phyloP scores from a whole-genome alignment of 2,888 invertebrate species.

The Chrysolina americana region DNA sequence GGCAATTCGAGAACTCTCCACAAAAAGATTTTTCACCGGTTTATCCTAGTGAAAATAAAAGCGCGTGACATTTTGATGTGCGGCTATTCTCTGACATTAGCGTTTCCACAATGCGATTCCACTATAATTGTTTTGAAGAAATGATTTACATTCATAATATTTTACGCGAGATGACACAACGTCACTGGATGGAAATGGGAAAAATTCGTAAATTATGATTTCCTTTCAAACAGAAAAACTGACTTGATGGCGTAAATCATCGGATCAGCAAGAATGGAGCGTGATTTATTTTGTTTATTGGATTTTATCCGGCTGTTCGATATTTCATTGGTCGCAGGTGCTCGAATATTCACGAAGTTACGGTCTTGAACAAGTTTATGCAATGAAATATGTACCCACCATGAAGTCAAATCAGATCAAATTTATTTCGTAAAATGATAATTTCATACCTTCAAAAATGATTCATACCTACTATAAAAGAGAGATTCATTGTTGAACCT shows the following conservation, averaged over 20 bases:
- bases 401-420: too few relatives aligned
- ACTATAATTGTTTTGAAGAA: constrained; percentile 50
- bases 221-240: constrained; percentile 40
- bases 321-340: constrained; percentile 11
- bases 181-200: constrained; percentile 44
- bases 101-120: constrained; percentile 39
- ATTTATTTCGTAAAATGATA: too few relatives aligned
- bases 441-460: too few relatives aligned
- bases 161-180: constrained; percentile 44
- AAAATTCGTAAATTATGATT: constrained; percentile 43
- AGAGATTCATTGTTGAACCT: too few relatives aligned
- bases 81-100: constrained; percentile 37
- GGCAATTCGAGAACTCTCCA: constrained; percentile 11
- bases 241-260: constrained; percentile 37
- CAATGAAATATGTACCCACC: neutral
- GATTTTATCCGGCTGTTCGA: constrained; percentile 10
- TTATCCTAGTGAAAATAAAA: constrained; percentile 37
- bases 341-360: neutral
- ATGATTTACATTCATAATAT: constrained; percentile 49
- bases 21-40: constrained; percentile 33
- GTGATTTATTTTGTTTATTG: constrained; percentile 26
- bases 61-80: constrained; percentile 44
- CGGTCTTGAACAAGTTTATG: neutral
- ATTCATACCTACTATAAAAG: too few relatives aligned
- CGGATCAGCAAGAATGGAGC: neutral